Conservation (phyloP, 2,888 invertebrate species). For the Pyrgus malvae region DNA sequence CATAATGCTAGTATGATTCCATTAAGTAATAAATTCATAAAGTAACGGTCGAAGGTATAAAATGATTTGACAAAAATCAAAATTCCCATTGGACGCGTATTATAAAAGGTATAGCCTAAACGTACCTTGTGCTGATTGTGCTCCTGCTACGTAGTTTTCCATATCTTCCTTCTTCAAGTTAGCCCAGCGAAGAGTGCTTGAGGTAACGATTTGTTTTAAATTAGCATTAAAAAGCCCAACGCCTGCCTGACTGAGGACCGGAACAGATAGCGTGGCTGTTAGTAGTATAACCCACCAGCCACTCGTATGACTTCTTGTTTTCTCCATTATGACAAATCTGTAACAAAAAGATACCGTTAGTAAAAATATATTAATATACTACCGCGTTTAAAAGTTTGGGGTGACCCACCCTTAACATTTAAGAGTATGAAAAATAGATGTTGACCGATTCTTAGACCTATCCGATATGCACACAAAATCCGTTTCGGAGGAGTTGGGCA, state of each 20-base stretch:
- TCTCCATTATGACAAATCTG: slow-evolving; percentile 54
- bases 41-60: not conserved
- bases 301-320: slow-evolving; percentile 59
- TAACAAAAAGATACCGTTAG: slow-evolving; percentile 24
- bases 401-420: too few relatives aligned
- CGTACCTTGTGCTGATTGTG: slow-evolving; percentile 64
- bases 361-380: not conserved
- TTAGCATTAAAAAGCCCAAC: slow-evolving; percentile 68
- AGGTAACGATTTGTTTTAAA: slow-evolving; percentile 87
- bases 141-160: slow-evolving; percentile 85
- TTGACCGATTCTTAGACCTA: too few relatives aligned
- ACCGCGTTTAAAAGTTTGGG: too few relatives aligned
- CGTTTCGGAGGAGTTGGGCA: too few relatives aligned
- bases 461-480: too few relatives aligned
- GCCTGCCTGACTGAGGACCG: slow-evolving; percentile 55
- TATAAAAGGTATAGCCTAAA: not conserved
- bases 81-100: not conserved
- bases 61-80: not conserved
- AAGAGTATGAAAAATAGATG: too few relatives aligned
- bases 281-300: slow-evolving; percentile 69
- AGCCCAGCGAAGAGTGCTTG: slow-evolving; percentile 90
- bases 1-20: not conserved
- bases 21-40: too few relatives aligned
- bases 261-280: slow-evolving; percentile 57
- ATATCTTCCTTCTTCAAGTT: slow-evolving; percentile 68